Evolutionary conservation across 2,888 invertebrate species (phyloP).

Genomic region (Stegana nigrithorax): DNA sequence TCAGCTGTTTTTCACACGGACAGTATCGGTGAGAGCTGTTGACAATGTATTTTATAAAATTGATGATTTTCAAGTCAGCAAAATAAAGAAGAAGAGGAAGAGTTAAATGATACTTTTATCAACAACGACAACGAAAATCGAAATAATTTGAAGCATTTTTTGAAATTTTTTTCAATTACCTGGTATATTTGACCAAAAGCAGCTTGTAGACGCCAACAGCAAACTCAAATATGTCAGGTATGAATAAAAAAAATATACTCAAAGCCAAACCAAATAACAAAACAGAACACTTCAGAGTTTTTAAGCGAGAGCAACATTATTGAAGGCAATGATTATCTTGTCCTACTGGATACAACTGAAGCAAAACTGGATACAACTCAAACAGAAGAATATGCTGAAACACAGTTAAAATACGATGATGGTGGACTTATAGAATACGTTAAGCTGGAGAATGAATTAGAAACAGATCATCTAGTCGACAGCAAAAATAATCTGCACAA

Average conservation of each 20-base stretch:
- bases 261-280: too few relatives aligned
- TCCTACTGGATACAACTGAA: slow-evolving; percentile 18
- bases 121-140: background rate
- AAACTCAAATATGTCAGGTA: background rate
- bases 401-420: slow-evolving; percentile 31
- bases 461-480: too few relatives aligned
- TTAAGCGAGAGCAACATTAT: background rate
- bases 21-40: too few relatives aligned
- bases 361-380: too few relatives aligned
- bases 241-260: too few relatives aligned
- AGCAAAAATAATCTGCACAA: too few relatives aligned
- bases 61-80: too few relatives aligned
- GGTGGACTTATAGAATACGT: slow-evolving; percentile 11
- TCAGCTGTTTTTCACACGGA: too few relatives aligned
- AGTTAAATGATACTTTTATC: background rate
- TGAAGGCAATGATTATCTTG: background rate
- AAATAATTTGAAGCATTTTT: too few relatives aligned
- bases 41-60: too few relatives aligned
- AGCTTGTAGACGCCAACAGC: background rate
- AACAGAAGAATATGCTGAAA: slow-evolving; percentile 38
- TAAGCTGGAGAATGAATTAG: background rate
- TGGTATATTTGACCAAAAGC: too few relatives aligned
- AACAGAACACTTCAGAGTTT: background rate
- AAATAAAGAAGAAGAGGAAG: background rate
- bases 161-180: too few relatives aligned